A percentile compares a stretch with the other conserved stretches of the same genome.
phyloP scores from a whole-genome alignment of 2,888 invertebrate species.

The Parnassius mnemosyne region DNA sequence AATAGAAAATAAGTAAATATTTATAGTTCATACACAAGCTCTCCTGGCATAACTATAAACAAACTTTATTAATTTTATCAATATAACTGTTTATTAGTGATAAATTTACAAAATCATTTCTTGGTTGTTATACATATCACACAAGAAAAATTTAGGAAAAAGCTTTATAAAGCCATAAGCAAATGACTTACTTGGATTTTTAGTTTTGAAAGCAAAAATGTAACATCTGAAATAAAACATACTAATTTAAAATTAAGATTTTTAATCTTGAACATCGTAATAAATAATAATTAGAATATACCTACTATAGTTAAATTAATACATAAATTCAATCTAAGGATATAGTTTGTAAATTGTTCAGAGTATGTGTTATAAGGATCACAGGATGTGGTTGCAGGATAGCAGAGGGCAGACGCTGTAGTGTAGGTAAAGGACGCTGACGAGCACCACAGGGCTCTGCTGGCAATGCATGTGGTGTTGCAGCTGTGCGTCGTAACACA shows the following conservation, averaged over 20 bases:
- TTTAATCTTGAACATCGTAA: slow-evolving; percentile 66
- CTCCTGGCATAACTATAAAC: no score
- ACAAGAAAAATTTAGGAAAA: neutral
- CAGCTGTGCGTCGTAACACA: slow-evolving; percentile 61
- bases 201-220: slow-evolving; percentile 7
- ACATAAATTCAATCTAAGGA: slow-evolving; percentile 67
- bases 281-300: slow-evolving; percentile 51
- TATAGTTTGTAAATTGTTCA: slow-evolving; percentile 74
- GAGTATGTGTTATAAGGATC: slow-evolving; percentile 65
- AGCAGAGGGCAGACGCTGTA: slow-evolving; percentile 40
- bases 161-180: neutral
- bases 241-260: slow-evolving; percentile 21
- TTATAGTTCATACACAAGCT: no score
- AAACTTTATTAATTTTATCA: no score
- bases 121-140: slow-evolving; percentile 1
- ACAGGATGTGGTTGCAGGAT: slow-evolving; percentile 71
- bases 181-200: neutral
- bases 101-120: neutral
- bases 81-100: no score
- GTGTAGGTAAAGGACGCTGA: slow-evolving; percentile 51
- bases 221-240: slow-evolving; percentile 49
- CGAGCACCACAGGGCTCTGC: slow-evolving; percentile 71
- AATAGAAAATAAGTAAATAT: no score
- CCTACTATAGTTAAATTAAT: slow-evolving; percentile 53
- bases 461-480: slow-evolving; percentile 62